These are phyloP conservation scores for Brenthis ino DNA, from an alignment of 2,888 invertebrate genomes.

Conservation along the genomic window DNA sequence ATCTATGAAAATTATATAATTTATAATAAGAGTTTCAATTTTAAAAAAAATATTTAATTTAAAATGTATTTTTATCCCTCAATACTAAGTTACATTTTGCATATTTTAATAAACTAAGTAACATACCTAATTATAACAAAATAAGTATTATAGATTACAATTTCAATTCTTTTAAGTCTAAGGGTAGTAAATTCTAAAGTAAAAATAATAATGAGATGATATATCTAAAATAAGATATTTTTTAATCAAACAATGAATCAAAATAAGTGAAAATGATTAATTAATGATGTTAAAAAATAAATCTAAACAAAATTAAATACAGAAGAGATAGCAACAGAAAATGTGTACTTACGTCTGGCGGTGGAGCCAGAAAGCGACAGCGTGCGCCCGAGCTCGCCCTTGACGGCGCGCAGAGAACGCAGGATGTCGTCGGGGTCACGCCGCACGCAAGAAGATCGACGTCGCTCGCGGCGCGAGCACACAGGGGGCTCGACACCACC, in stretches of 20 bases:
- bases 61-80: neutral
- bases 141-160: neutral
- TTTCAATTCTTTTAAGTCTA: no score
- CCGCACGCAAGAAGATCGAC: slow-evolving; percentile 91
- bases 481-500: slow-evolving; percentile 57
- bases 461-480: slow-evolving; percentile 83
- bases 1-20: slow-evolving; percentile 14
- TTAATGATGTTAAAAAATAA: neutral
- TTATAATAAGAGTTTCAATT: slow-evolving; percentile 5
- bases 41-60: slow-evolving; percentile 10
- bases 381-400: slow-evolving; percentile 91
- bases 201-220: no score
- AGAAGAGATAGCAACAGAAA: slow-evolving; percentile 6
- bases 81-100: neutral
- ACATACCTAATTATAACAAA: no score
- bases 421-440: slow-evolving; percentile 93
- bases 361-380: slow-evolving; percentile 89
- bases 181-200: no score
- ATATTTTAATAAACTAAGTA: no score
- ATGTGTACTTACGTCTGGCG: slow-evolving; percentile 86
- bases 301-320: neutral
- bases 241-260: neutral
- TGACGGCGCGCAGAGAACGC: slow-evolving; percentile 90
- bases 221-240: no score
- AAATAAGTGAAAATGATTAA: neutral